A percentile compares a stretch with the other conserved stretches of the same genome.
Evolutionary conservation across 2,797 vertebrate genomes (phyloP).

Genomic region (Sebastes kiyomatsui): DNA sequence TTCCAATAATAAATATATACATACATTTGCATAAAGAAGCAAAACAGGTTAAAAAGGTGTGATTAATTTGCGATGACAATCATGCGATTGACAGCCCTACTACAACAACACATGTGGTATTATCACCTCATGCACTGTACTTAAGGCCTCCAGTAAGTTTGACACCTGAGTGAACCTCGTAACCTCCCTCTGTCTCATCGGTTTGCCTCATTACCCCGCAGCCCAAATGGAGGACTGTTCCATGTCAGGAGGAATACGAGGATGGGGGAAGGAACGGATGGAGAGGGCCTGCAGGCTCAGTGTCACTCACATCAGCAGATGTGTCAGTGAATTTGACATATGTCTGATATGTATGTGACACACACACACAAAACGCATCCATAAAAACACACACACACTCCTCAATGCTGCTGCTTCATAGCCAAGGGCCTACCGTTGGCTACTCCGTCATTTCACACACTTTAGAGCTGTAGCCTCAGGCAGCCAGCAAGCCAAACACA

Average conservation of each 20-base stretch:
- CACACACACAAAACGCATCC: conserved; percentile 19
- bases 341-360: conserved; percentile 64
- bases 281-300: conserved; percentile 63
- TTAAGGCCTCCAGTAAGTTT: conserved; percentile 34
- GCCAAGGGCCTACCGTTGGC: conserved; percentile 60
- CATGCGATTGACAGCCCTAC: neutral
- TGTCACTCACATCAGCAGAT: conserved; percentile 72
- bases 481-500: conserved; percentile 33
- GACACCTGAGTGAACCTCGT: conserved; percentile 51
- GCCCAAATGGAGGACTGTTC: conserved; percentile 61
- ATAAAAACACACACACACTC: conserved; percentile 27
- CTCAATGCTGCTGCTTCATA: conserved; percentile 35
- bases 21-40: too few species aligned
- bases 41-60: rapidly evolving
- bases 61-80: too few species aligned
- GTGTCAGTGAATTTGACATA: conserved; percentile 74
- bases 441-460: conserved; percentile 71
- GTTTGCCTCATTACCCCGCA: conserved; percentile 66
- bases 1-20: too few species aligned
- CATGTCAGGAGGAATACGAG: conserved; percentile 42
- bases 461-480: conserved; percentile 68
- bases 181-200: conserved; percentile 29
- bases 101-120: neutral
- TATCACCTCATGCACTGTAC: conserved; percentile 10
- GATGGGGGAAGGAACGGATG: neutral